phyloP scores from a whole-genome alignment of 2,888 invertebrate species.

The Rotaria sp. region DNA sequence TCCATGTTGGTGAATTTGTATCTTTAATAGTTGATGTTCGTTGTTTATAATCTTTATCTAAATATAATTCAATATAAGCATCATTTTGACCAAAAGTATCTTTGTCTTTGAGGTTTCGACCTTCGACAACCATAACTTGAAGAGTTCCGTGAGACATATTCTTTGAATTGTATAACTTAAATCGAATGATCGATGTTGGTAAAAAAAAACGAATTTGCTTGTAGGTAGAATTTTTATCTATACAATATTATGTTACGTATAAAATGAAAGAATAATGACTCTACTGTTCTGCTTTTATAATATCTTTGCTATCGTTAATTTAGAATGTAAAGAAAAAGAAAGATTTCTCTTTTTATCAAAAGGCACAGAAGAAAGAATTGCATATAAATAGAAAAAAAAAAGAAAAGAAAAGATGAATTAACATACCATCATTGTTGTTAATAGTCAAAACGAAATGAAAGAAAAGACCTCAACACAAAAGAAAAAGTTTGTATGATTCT shows the following conservation, averaged over 20 bases:
- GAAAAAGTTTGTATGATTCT: no score
- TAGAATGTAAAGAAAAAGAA: neutral
- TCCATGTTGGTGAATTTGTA: conserved; percentile 23
- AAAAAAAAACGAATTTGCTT: neutral
- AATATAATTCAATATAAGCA: conserved; percentile 24
- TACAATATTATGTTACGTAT: neutral
- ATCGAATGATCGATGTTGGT: neutral
- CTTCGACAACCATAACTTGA: conserved; percentile 7
- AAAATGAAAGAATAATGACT: neutral
- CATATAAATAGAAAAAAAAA: neutral
- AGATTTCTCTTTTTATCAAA: neutral
- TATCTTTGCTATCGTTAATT: neutral
- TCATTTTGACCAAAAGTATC: conserved; percentile 16
- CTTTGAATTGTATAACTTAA: neutral
- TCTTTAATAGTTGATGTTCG: conserved; percentile 2
- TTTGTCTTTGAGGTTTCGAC: conserved; percentile 7
- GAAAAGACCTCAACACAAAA: no score
- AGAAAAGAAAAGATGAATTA: neutral
- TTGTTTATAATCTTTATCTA: conserved; percentile 25
- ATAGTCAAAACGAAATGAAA: no score
- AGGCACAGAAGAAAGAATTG: neutral
- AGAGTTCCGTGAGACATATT: neutral
- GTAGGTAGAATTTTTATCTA: neutral
- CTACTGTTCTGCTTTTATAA: neutral
- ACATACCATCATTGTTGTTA: no score